Base-by-base conservation (phyloP, 2,113 vertebrate species). In the Theropithecus gelada region DNA sequence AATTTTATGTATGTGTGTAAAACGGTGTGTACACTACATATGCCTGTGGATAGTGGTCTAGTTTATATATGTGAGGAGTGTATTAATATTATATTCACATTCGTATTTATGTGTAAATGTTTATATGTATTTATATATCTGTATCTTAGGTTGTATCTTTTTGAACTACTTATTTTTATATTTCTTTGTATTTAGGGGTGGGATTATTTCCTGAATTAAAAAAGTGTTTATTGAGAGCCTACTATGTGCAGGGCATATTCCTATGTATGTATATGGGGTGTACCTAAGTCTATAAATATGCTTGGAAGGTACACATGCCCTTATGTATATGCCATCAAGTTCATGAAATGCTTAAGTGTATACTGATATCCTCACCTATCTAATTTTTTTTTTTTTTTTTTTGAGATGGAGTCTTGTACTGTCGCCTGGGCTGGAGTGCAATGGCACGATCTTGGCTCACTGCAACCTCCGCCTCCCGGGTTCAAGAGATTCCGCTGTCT, bases 1-100 rank as follows among this genome's bases (percentile, higher is more conserved):
- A 59, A 93, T 48, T 95, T 93, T 88, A 17, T 55, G 52, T 96
- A 43, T 57, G 25, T 94, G 50, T 94, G 10, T 94, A 72, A 88
- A 95, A 82, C 64, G 27, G 27, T 86, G 2, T 43, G 22, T 48
- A 66, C 0, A 88, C 0, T 27, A 66, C 22, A 35, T 38, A 8
- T 57, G 3, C 75, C 16, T 76, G 12, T 57, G 40, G 10, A 59
- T 25, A 86, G 35, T 50, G 4, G 8, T 78, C 43, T 95, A 40
- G 72, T 97, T 82, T 79, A 57, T 45, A 50, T 87, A 57, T 25
- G 23, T 20, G 68, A 90, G 50, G 22, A 22, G 88, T 23, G 2
- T 32, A 27, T 45, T 90, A 1, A 1, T n/a, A n/a, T 40, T 90
- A 1, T 32, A 59, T n/a, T 95, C 25, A 78, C n/a, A 78, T 75